Percentiles rank a stretch among this genome's conserved stretches.
Evolutionary conservation across 2,113 vertebrate genomes (phyloP).

Genomic region (Amphiprion ocellaris): DNA sequence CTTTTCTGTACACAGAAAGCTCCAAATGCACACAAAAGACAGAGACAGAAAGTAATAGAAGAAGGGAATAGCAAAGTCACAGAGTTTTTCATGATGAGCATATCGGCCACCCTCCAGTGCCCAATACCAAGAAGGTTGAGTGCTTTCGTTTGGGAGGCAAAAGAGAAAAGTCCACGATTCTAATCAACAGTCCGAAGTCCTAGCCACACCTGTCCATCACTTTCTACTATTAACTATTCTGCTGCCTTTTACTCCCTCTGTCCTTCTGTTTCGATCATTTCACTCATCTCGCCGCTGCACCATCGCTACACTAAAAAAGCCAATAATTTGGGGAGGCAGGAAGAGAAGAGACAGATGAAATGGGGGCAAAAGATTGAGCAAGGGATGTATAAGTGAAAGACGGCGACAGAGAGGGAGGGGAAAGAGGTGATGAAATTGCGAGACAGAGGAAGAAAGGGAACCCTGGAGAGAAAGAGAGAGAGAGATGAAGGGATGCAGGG

Average conservation of each 20-base stretch:
- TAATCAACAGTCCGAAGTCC: conserved; percentile 40
- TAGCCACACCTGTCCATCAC: conserved; percentile 28
- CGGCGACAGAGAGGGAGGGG: conserved; percentile 17
- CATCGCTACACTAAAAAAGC: conserved; percentile 5
- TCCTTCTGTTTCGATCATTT: conserved; percentile 8
- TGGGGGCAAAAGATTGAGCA: conserved; percentile 5
- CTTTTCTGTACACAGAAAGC: not conserved
- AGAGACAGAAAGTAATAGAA: conserved; percentile 3
- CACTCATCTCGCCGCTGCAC: not conserved
- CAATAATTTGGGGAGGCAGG: conserved; percentile 41
- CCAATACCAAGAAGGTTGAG: conserved; percentile 35
- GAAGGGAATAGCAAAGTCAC: conserved; percentile 3
- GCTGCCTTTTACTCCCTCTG: conserved; percentile 12
- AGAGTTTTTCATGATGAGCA: conserved; percentile 27
- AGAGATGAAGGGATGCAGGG: conserved; percentile 35
- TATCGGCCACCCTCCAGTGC: conserved; percentile 16
- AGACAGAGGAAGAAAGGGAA: conserved; percentile 61
- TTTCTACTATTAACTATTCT: conserved; percentile 11
- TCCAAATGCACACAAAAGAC: not conserved
- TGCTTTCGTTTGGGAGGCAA: conserved; percentile 14
- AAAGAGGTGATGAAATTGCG: conserved; percentile 65
- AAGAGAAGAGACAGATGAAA: conserved; percentile 45
- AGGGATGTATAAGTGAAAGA: conserved; percentile 34
- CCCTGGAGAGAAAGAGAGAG: conserved; percentile 49
- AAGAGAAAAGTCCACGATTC: not conserved